phyloP scores from a whole-genome alignment of 2,888 invertebrate species.

The Onchidella celtica region DNA sequence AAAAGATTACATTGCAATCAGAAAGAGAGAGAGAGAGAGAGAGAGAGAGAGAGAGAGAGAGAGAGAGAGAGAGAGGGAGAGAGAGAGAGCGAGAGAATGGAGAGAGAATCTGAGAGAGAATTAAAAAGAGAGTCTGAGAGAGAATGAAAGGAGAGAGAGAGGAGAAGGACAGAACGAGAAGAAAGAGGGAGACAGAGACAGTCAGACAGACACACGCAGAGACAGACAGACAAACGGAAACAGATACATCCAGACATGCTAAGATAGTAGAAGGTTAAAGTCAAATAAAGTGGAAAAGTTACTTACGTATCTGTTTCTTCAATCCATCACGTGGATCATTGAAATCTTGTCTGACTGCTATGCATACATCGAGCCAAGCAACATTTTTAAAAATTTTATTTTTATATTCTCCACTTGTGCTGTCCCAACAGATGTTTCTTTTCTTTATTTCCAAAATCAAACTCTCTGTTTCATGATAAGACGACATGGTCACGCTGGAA shows the following conservation, averaged over 20 bases:
- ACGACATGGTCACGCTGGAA: no score
- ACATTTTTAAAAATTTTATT: background rate
- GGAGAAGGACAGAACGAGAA: background rate
- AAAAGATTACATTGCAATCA: background rate
- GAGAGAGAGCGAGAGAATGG: background rate
- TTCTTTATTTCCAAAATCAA: background rate
- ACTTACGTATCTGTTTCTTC: constrained; percentile 14
- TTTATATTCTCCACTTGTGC: background rate
- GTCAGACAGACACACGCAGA: background rate
- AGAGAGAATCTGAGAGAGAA: no score
- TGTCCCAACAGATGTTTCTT: background rate
- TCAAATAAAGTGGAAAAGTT: background rate
- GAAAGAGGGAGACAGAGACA: background rate
- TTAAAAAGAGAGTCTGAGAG: no score
- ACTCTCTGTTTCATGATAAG: background rate
- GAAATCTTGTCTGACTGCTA: background rate
- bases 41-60: background rate
- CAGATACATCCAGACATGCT: background rate
- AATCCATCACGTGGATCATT: background rate
- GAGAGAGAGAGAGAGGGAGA: background rate
- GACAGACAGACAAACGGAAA: background rate
- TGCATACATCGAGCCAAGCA: background rate
- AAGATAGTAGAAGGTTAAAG: background rate
- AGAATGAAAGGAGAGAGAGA: background rate
- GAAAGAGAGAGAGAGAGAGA: background rate